These are phyloP conservation scores for Danionella dracula DNA, from an alignment of 2,797 vertebrate genomes.

Conservation along the genomic window DNA sequence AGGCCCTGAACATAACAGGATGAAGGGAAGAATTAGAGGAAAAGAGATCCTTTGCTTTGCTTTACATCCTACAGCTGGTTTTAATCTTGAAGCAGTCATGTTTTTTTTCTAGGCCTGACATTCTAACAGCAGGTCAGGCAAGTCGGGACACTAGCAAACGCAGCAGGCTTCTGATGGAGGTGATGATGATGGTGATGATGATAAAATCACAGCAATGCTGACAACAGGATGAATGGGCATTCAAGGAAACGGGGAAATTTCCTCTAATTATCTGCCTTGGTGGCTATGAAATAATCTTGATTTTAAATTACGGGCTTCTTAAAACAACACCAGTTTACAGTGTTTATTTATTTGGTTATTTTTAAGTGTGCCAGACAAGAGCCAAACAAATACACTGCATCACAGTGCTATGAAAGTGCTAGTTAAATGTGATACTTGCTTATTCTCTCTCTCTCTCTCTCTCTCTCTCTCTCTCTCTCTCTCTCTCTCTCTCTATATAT, in stretches of 20 bases:
- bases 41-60: slow-evolving; percentile 41
- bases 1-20: slow-evolving; percentile 41
- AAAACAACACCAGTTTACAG: slow-evolving; percentile 40
- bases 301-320: slow-evolving; percentile 36
- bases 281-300: slow-evolving; percentile 44
- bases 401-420: slow-evolving; percentile 53
- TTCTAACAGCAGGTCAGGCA: slow-evolving; percentile 6
- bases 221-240: not conserved
- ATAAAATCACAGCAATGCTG: not conserved
- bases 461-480: too few relatives aligned
- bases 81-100: not conserved
- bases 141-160: not conserved
- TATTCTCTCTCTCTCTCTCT: too few relatives aligned
- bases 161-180: not conserved
- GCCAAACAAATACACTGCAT: slow-evolving; percentile 32
- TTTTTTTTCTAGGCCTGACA: not conserved
- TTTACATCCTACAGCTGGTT: not conserved
- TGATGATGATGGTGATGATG: not conserved
- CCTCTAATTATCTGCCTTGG: slow-evolving; percentile 23
- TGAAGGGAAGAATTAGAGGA: slow-evolving; percentile 22
- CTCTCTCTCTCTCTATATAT: too few relatives aligned
- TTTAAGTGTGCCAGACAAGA: slow-evolving; percentile 51
- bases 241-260: not conserved
- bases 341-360: slow-evolving; percentile 53
- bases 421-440: slow-evolving; percentile 11